Percentiles rank a stretch among this genome's conserved stretches.
Evolutionary conservation across 2,113 vertebrate genomes (phyloP).

Genomic region (Lampris incognitus): DNA sequence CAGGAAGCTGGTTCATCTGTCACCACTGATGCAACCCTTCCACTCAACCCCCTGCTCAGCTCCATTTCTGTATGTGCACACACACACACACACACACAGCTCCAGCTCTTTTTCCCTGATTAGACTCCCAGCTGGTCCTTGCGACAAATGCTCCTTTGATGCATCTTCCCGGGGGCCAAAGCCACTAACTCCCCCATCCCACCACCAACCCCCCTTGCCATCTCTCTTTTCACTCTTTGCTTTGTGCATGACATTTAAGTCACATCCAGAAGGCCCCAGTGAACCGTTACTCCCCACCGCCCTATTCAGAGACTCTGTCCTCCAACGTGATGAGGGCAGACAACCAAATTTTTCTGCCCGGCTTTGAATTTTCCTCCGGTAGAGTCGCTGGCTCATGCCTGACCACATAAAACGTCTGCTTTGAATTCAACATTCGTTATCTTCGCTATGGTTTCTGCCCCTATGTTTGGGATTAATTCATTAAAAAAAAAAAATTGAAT

Average conservation of each 20-base stretch:
- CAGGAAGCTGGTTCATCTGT: constrained; percentile 80
- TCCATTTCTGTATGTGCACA: constrained; percentile 27
- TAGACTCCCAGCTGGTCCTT: constrained; percentile 75
- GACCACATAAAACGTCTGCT: constrained; percentile 35
- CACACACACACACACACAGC: constrained; percentile 27
- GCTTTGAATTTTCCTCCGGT: constrained; percentile 27
- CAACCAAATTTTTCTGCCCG: constrained; percentile 2
- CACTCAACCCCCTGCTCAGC: constrained; percentile 40
- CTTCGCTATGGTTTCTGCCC: constrained; percentile 2
- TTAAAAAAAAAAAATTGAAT: not conserved
- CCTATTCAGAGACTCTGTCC: constrained; percentile 54
- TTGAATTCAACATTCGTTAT: constrained; percentile 12
- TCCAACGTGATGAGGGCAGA: constrained; percentile 41
- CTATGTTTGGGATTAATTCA: too few relatives aligned
- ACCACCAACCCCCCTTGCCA: constrained; percentile 31
- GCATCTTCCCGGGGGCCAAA: constrained; percentile 70
- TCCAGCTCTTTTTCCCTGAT: constrained; percentile 56
- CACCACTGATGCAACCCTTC: constrained; percentile 75
- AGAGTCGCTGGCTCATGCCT: constrained; percentile 16
- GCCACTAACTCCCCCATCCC: constrained; percentile 46
- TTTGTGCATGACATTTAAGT: constrained; percentile 72
- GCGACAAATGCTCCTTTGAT: constrained; percentile 80
- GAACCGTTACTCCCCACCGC: constrained; percentile 49
- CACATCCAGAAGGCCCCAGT: constrained; percentile 51
- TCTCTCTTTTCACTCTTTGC: constrained; percentile 24